Percentiles rank a stretch among this genome's conserved stretches.
Evolutionary conservation across 2,113 vertebrate species (phyloP).

Genomic region (Pseudorasbora parva): DNA sequence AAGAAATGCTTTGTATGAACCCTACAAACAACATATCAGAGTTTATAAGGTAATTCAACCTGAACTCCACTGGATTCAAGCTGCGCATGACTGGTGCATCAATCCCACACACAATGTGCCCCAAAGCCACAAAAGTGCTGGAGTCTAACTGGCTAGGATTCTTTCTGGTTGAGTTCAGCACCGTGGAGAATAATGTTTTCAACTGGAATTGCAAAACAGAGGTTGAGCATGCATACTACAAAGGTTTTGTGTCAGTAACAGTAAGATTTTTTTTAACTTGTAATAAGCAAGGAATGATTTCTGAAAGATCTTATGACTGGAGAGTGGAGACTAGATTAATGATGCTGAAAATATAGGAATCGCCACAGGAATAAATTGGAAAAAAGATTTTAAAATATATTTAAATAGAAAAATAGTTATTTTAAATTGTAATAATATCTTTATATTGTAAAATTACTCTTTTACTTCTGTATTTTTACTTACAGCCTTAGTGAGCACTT

Average conservation of each 20-base stretch:
- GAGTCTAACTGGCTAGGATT: constrained; percentile 72
- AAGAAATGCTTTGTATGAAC: background rate
- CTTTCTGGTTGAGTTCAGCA: constrained; percentile 70
- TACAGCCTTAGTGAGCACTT: background rate
- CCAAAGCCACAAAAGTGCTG: constrained; percentile 76
- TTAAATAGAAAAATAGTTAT: background rate
- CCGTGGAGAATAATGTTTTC: constrained; percentile 63
- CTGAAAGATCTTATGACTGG: background rate
- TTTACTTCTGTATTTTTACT: background rate
- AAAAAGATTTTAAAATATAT: background rate
- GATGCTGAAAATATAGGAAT: background rate
- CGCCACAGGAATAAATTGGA: background rate
- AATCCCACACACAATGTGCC: constrained; percentile 78
- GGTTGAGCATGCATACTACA: background rate
- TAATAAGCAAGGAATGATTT: too few species aligned
- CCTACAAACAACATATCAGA: background rate
- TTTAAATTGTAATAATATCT: background rate
- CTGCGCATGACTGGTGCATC: constrained; percentile 65
- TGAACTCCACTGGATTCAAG: constrained; percentile 78
- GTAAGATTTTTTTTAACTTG: too few species aligned
- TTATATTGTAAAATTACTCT: background rate
- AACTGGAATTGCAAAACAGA: constrained; percentile 64
- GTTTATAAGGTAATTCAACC: constrained; percentile 64
- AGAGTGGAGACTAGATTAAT: background rate
- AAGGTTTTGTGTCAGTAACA: too few species aligned